Evolutionary conservation across 2,797 vertebrate genomes (phyloP), one percentile per base, ranked within the genome.

Genomic region (Paguma larvata): DNA sequence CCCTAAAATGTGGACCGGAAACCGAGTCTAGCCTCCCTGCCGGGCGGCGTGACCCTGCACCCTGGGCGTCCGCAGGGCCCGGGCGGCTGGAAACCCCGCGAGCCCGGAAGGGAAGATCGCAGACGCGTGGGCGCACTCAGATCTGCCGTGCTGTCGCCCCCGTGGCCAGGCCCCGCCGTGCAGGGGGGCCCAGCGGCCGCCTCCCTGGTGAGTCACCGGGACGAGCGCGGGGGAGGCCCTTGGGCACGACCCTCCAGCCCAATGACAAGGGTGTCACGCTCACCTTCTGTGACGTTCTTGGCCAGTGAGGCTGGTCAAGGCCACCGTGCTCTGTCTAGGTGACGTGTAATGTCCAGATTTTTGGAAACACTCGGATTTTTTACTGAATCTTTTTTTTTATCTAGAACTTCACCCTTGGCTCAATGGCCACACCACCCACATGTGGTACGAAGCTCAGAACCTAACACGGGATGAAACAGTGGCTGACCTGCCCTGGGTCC

Each of bases 31-130:
- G n/a, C 14, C 79, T 7, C 1, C 1, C 1, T 3, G 34, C 41
- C 1, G 30, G n/a, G 38, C 2, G 11, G 68, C 0, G 0, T 6
- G 68, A 27, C 1, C 0, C 0, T 1, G 32, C 23, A 1, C 30
- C 41, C 25, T 3, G 30, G 51, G 67, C 1, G 3, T 53, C 48
- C 7, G 0, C 32, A 9, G 38, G 30, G 53, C 4, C 3, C 13
- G 5, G 21, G 23, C 2, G 41, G 23, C 34, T 4, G 65, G 88
- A 59, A 53, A 34, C n/a, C 0, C 19, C 0, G 0, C 2, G 1
- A 11, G 30, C 8, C 72, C 1, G 11, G 48, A 27, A 6, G 2
- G n/a, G 4, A 5, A 46, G 63, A 3, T 3, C 0, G 0, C 2
- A 19, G 14, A 38, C 62, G 25, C 11, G 10, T 2, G 3, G 11